Conservation (phyloP, 1,140 invertebrate species). For the Calephelis virginiensis region DNA sequence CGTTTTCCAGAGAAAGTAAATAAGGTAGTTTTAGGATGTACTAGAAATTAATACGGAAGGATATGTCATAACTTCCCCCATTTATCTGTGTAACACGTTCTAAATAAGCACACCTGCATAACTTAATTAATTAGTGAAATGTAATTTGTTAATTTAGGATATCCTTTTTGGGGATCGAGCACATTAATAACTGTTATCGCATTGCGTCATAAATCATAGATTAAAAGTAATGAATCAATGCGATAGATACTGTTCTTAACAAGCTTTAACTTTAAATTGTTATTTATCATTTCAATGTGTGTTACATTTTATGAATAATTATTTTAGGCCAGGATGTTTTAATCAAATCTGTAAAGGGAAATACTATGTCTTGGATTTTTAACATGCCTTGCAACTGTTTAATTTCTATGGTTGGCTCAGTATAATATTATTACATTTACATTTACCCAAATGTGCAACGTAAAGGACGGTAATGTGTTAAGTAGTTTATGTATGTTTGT, state of each 20-base stretch:
- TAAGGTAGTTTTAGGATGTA: too few relatives aligned
- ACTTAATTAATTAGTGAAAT: slow-evolving; percentile 7
- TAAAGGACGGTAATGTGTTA: too few relatives aligned
- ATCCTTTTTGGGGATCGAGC: neutral
- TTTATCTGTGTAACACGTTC: neutral
- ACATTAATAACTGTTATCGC: slow-evolving; percentile 6
- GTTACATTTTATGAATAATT: neutral
- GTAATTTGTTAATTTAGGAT: slow-evolving; percentile 2
- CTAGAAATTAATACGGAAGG: neutral
- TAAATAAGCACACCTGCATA: neutral
- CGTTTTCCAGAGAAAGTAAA: too few relatives aligned
- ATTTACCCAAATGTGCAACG: too few relatives aligned
- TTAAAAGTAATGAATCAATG: neutral
- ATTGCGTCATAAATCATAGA: neutral
- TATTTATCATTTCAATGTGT: neutral
- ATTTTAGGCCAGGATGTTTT: neutral
- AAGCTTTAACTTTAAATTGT: neutral
- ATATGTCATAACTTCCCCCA: neutral
- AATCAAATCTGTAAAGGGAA: neutral
- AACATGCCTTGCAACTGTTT: neutral
- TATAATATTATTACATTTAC: too few relatives aligned
- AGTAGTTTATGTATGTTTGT: too few relatives aligned
- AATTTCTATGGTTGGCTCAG: too few relatives aligned
- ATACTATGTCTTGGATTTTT: neutral
- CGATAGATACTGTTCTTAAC: neutral